Conservation (phyloP, 1,140 invertebrate species). For the Pseudomyrmex concolor region DNA sequence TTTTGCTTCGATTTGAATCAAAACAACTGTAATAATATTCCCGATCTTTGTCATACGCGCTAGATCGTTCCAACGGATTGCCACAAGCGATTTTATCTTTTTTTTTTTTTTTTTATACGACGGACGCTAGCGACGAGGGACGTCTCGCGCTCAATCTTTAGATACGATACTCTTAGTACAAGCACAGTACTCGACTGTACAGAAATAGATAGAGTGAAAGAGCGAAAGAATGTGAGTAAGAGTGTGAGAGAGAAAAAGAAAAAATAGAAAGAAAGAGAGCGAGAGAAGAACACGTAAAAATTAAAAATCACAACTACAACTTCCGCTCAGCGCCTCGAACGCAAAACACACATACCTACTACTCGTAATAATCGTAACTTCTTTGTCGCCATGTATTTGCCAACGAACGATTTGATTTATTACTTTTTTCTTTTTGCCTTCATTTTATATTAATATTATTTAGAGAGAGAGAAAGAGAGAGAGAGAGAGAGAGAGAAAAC, state of each 20-base stretch:
- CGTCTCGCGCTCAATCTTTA: slow-evolving; percentile 68
- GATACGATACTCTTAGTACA: slow-evolving; percentile 78
- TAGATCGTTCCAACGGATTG: background rate
- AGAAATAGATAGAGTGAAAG: slow-evolving; percentile 66
- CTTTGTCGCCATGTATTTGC: slow-evolving; percentile 84
- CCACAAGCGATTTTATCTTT: slow-evolving; percentile 5
- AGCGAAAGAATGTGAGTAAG: slow-evolving; percentile 1
- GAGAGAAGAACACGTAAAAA: slow-evolving; percentile 65
- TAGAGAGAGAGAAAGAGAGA: slow-evolving; percentile 76
- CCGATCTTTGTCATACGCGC: background rate
- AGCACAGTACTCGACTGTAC: slow-evolving; percentile 79
- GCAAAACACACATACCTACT: slow-evolving; percentile 70
- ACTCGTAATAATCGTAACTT: slow-evolving; percentile 81
- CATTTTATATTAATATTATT: slow-evolving; percentile 84
- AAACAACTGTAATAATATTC: background rate
- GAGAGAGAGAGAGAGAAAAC: slow-evolving; percentile 39
- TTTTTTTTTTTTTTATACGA: background rate
- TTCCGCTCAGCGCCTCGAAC: slow-evolving; percentile 83
- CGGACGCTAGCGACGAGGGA: slow-evolving; percentile 21
- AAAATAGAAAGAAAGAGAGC: background rate
- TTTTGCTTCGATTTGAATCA: slow-evolving; percentile 4
- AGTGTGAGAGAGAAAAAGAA: no score
- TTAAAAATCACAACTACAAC: slow-evolving; percentile 69
- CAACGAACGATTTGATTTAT: slow-evolving; percentile 82
- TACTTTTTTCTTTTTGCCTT: slow-evolving; percentile 77